Percentiles rank a stretch among this genome's conserved stretches.
Conservation (phyloP, 2,888 invertebrate species). For the Coenonympha arcania region DNA sequence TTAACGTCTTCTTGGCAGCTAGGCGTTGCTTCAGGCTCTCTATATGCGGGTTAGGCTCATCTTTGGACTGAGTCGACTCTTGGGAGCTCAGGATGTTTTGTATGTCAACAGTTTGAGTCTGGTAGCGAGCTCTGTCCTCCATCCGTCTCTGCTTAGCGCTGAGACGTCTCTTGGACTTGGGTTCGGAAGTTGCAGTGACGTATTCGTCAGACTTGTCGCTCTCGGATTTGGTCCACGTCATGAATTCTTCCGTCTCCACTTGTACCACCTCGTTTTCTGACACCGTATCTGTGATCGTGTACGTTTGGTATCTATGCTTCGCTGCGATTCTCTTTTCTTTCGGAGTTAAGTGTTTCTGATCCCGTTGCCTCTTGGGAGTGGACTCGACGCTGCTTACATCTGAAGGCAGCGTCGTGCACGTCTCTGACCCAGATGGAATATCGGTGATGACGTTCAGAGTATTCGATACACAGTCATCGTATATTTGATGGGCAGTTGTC, state of each 20-base stretch:
- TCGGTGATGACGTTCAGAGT: conserved; percentile 74
- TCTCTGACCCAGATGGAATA: conserved; percentile 71
- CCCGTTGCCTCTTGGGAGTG: conserved; percentile 78
- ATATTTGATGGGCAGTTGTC: conserved; percentile 73
- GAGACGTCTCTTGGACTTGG: conserved; percentile 51
- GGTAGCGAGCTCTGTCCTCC: conserved; percentile 79
- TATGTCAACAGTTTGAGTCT: conserved; percentile 76
- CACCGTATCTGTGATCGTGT: conserved; percentile 79
- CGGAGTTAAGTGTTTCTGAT: conserved; percentile 76
- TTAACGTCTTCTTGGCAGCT: conserved; percentile 65
- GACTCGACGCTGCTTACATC: conserved; percentile 84
- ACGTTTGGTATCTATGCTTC: conserved; percentile 87
- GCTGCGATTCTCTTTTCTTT: conserved; percentile 83
- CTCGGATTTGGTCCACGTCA: conserved; percentile 66
- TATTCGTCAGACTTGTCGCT: conserved; percentile 61
- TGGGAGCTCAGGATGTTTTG: conserved; percentile 42
- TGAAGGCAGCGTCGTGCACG: conserved; percentile 77
- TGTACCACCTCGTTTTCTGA: conserved; percentile 48
- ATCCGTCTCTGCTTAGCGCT: conserved; percentile 79
- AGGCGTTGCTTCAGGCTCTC: conserved; percentile 57
- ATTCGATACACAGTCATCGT: conserved; percentile 74
- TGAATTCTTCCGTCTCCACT: conserved; percentile 51
- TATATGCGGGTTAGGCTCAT: conserved; percentile 48
- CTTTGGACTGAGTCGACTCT: conserved; percentile 31
- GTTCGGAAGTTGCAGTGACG: conserved; percentile 49